Conservation (phyloP, 2,888 invertebrate species). For the Smittia sp. region DNA sequence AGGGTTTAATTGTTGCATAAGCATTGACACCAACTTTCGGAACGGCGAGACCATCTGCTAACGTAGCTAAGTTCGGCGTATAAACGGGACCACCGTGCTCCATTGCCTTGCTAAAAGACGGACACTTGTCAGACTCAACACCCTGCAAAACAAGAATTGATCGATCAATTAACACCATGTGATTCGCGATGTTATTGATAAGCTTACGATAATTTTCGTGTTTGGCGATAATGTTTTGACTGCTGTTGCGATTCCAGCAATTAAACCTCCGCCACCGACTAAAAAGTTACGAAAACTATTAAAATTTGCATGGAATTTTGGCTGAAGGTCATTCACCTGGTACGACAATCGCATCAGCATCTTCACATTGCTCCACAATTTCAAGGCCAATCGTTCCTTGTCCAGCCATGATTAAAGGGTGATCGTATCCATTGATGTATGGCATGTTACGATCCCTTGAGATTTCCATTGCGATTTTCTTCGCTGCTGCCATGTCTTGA, state of each 20-base stretch:
- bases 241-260: slow-evolving; percentile 88
- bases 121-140: slow-evolving; percentile 60
- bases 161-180: background rate
- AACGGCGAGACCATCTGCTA: slow-evolving; percentile 88
- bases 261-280: slow-evolving; percentile 75
- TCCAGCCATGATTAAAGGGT: slow-evolving; percentile 82
- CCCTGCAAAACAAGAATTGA: slow-evolving; percentile 59
- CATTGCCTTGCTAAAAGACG: slow-evolving; percentile 57
- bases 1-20: slow-evolving; percentile 66
- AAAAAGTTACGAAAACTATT: background rate
- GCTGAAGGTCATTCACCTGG: slow-evolving; percentile 56
- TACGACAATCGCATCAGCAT: slow-evolving; percentile 84
- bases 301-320: slow-evolving; percentile 49
- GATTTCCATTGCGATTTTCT: slow-evolving; percentile 71
- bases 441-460: slow-evolving; percentile 67
- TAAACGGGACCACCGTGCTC: slow-evolving; percentile 65
- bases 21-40: slow-evolving; percentile 75
- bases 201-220: slow-evolving; percentile 80
- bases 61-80: slow-evolving; percentile 67
- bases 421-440: slow-evolving; percentile 94
- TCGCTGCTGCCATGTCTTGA: slow-evolving; percentile 80
- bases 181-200: slow-evolving; percentile 13
- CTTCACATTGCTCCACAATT: slow-evolving; percentile 83
- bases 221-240: slow-evolving; percentile 81
- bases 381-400: slow-evolving; percentile 93